phyloP scores from a whole-genome alignment of 2,888 invertebrate genomes.

The Steinernema hermaphroditum region DNA sequence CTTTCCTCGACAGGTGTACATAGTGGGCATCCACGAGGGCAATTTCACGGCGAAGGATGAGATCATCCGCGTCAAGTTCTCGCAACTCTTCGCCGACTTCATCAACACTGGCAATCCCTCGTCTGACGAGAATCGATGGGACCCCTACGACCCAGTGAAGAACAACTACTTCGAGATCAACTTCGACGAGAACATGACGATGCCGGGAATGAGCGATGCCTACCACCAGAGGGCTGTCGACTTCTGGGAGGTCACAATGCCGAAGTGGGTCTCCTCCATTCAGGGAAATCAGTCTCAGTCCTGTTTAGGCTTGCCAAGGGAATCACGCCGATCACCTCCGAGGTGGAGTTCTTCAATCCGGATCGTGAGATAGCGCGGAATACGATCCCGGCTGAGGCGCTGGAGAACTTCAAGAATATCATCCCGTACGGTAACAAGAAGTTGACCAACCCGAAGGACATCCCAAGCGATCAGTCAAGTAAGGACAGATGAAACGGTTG shows the following conservation, averaged over 20 bases:
- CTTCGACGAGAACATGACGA: constrained; percentile 32
- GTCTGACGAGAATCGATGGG: background rate
- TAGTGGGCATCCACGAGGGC: constrained; percentile 31
- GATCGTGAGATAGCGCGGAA: background rate
- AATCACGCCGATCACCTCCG: constrained; percentile 4
- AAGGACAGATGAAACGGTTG: background rate
- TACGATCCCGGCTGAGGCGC: background rate
- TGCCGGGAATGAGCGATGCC: constrained; percentile 18
- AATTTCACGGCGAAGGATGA: constrained; percentile 32
- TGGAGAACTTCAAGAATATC: constrained; percentile 3
- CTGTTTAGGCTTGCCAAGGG: constrained; percentile 3
- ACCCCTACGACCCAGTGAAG: constrained; percentile 1
- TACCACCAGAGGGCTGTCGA: constrained; percentile 31
- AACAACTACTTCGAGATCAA: constrained; percentile 34
- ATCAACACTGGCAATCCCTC: constrained; percentile 31
- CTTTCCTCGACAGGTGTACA: constrained; percentile 32
- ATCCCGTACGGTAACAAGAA: background rate
- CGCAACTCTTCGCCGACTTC: constrained; percentile 33
- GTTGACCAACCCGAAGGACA: too few species aligned
- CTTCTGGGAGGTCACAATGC: constrained; percentile 14
- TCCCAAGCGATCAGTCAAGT: too few species aligned
- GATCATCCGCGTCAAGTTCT: constrained; percentile 20
- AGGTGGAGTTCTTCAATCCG: background rate
- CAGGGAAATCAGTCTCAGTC: too few species aligned
- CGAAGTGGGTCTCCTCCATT: background rate